Base-by-base conservation (phyloP, 1,140 invertebrate species). In the Solenopsis fugax region DNA sequence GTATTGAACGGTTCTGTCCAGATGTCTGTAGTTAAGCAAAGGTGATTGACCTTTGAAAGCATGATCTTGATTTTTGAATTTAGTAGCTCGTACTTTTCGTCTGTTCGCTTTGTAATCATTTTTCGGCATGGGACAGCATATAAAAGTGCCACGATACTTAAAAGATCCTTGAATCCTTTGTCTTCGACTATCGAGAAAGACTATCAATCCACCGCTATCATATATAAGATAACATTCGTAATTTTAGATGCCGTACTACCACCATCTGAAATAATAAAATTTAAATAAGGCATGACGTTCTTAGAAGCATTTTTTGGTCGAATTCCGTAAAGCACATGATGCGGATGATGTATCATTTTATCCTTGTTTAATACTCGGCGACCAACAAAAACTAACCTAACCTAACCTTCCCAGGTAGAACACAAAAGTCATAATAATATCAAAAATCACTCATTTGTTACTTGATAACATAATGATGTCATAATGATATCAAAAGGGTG, bases 211-310 rank as follows among this genome's bases (percentile, higher is more conserved):
- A 21, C 9, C n/a, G 54, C 54, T 58, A 58, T 58, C 54, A 21
- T 58, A 58, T 58, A 58, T n/a, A 58, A 0, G n/a, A 58, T 2
- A 21, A n/a, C n/a, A n/a, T 58, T 58, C n/a, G 9, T 58, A 24
- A 58, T 58, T 9, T 58, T 58, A 58, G 2, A 58, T 9, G 54
- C n/a, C 9, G 0, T 58, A 3, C n/a, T 58, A 58, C 54, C 54
- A 58, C 54, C 54, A 58, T 58, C 54, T 58, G 3, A 58, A 58
- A 4, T 58, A 58, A 21, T 58, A 58, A 58, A 58, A 58, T 58
- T 58, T 21, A 58, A 58, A 58, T 58, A 58, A 58, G n/a, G 6
- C 9, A 58, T 21, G 54, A 58, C 12, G 13, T 50, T 1, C 13
- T 50, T 50, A 50, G 12, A 50, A 4, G 13, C 13, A 50, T 50